Evolutionary conservation across 2,113 vertebrate species (phyloP).

Genomic region (Melanotaenia duboulayi): DNA sequence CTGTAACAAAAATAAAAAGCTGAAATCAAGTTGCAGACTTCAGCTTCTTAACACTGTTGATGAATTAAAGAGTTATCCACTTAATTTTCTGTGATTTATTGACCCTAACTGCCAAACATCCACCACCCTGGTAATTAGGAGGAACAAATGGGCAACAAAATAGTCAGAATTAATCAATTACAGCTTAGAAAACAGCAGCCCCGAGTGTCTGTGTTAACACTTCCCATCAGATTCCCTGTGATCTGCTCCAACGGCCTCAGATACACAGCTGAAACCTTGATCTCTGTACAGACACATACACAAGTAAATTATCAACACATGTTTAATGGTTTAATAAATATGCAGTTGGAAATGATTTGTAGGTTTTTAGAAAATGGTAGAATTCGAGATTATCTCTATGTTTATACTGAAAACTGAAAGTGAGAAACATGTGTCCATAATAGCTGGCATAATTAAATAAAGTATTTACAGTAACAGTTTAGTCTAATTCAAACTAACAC

Average conservation of each 20-base stretch:
- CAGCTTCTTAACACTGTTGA: constrained; percentile 8
- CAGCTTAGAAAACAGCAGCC: constrained; percentile 7
- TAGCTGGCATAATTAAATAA: no score
- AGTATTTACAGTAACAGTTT: no score
- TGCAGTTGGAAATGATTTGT: neutral
- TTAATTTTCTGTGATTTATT: neutral
- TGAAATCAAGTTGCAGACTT: constrained; percentile 16
- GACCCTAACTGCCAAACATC: neutral
- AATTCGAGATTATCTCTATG: no score
- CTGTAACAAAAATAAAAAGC: constrained; percentile 56
- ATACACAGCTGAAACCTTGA: constrained; percentile 88
- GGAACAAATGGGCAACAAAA: neutral
- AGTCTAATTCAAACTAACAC: no score
- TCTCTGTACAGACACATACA: constrained; percentile 79
- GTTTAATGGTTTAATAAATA: neutral
- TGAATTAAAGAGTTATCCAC: neutral
- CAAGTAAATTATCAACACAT: neutral
- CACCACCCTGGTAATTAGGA: constrained; percentile 2
- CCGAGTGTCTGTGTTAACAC: neutral
- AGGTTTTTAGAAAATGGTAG: no score
- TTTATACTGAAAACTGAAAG: neutral
- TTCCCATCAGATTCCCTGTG: constrained; percentile 75
- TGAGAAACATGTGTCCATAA: neutral
- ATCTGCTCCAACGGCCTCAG: constrained; percentile 93
- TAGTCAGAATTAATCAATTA: neutral